A percentile compares a stretch with the other conserved stretches of the same genome.
These are phyloP conservation scores for Peromyscus californicus DNA, from an alignment of 2,113 vertebrate genomes.

Conservation along the genomic window DNA sequence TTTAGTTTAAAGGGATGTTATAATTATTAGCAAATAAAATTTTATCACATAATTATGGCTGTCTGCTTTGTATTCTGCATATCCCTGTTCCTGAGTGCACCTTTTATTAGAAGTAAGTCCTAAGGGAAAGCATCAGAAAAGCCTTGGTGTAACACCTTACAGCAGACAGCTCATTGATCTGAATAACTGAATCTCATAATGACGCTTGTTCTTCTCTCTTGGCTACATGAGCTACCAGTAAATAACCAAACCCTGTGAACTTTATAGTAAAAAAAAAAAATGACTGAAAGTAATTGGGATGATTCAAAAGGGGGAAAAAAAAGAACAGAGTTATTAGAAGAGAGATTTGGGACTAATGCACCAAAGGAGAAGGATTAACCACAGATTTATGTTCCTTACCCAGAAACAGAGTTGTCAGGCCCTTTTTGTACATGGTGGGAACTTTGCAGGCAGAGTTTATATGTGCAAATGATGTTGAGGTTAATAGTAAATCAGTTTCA, in stretches of 20 bases:
- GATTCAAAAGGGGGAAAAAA: background rate
- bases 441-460: background rate
- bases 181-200: background rate
- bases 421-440: background rate
- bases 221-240: background rate
- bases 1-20: background rate
- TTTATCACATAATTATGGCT: background rate
- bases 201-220: background rate
- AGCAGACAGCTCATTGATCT: background rate
- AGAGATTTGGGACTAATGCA: constrained; percentile 24
- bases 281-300: constrained; percentile 24
- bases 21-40: background rate
- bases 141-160: background rate
- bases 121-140: constrained; percentile 10
- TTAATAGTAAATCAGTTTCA: constrained; percentile 27
- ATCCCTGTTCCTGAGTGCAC: background rate
- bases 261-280: background rate
- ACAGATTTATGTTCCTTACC: background rate
- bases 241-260: background rate
- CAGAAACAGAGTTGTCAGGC: background rate
- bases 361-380: constrained; percentile 32
- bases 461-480: background rate
- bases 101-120: background rate
- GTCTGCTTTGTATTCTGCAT: background rate
- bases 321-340: constrained; percentile 32